Evolutionary conservation across 1,140 invertebrate species (phyloP), one percentile per base, ranked within the genome.

Genomic region (Lucilia sericata): DNA sequence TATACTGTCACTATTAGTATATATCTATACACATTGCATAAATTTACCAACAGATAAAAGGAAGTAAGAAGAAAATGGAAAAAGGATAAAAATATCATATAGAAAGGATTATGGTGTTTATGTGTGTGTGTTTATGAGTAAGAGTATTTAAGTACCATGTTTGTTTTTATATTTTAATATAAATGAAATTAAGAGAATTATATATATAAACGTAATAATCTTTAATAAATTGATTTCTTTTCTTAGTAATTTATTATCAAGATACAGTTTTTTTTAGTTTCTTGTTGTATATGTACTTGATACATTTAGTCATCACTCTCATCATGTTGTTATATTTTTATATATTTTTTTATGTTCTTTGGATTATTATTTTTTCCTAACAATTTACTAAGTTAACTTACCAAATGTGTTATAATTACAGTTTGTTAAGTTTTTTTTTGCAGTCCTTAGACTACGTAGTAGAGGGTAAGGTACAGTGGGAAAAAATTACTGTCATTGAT

Each of bases 161-260:
- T 49, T 30, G 25, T 30, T 30, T 30, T 30, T 17, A 3, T 42
- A 8, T 55, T 13, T 14, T 55, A 55, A 13, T 12, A 55, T 17
- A 55, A 55, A 12, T n/a, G 2, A 55, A 17, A 55, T 55, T 55
- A 55, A 55, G 13, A 55, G 13, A 17, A 55, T 55, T 55, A 55
- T 76, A n/a, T n/a, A 10, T 42, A 30, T 30, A 30, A 30, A 42
- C 42, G 36, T 76, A 76, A 76, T 76, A 76, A 76, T 76, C 76
- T 80, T 80, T 80, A 80, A 80, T 80, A 80, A 80, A 80, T 80
- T 80, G 42, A 80, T 80, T 80, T 49, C 21, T n/a, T 47, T 78
- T 36, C 36, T 49, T 47, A 42, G 34, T 78, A 47, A 36, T 78
- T 78, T 47, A 47, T 76, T 34, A 34, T 47, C 8, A 70, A 8